Conservation (phyloP, 1,140 invertebrate genomes). For the Brachionus rotundiformis region DNA sequence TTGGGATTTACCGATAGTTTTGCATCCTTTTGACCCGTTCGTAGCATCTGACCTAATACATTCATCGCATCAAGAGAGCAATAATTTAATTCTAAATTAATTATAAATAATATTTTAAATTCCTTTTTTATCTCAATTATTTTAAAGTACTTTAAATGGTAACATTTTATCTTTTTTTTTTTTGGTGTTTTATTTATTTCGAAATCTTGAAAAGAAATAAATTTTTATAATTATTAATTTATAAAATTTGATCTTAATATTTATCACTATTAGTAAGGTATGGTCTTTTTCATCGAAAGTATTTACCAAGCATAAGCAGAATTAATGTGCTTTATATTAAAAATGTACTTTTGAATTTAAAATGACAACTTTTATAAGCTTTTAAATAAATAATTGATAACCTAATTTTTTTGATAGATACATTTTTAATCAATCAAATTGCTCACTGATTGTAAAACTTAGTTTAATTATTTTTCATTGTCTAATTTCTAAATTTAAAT, state of each 20-base stretch:
- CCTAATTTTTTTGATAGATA: no score
- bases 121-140: neutral
- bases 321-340: no score
- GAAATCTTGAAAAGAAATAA: neutral
- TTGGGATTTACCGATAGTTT: slow-evolving; percentile 84
- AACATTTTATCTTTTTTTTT: slow-evolving; percentile 4
- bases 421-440: no score
- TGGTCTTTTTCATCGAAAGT: neutral
- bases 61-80: slow-evolving; percentile 9
- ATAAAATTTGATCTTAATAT: no score
- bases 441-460: no score
- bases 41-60: slow-evolving; percentile 39
- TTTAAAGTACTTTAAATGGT: slow-evolving; percentile 21
- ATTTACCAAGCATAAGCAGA: no score
- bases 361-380: no score
- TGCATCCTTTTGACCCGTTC: slow-evolving; percentile 43
- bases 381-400: no score
- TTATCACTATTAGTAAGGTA: no score
- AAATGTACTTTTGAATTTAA: no score
- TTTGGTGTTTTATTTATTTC: slow-evolving; percentile 9
- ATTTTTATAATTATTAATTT: neutral
- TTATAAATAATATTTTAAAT: neutral
- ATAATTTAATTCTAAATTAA: slow-evolving; percentile 9
- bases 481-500: no score
- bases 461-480: no score